Percentiles rank a stretch among this genome's conserved stretches.
These are phyloP conservation scores for Microplitis manilae DNA, from an alignment of 2,888 invertebrate genomes.

Conservation along the genomic window DNA sequence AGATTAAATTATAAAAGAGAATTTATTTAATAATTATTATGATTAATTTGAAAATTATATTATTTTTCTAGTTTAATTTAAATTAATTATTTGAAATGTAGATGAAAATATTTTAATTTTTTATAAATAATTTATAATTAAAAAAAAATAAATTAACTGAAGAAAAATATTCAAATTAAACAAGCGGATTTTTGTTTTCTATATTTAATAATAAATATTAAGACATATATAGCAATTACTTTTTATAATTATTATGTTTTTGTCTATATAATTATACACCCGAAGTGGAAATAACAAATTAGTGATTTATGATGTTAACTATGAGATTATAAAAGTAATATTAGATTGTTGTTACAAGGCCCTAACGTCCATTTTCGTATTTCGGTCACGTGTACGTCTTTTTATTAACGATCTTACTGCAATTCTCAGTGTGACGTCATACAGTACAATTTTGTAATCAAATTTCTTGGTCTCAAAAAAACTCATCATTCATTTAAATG, in stretches of 20 bases:
- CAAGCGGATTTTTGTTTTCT: too few species aligned
- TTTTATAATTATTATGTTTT: not conserved
- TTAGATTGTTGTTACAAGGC: conserved; percentile 6
- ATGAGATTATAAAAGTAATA: not conserved
- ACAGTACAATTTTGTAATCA: conserved; percentile 47
- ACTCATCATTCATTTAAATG: too few species aligned
- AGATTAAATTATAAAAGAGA: not conserved
- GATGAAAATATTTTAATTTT: too few species aligned
- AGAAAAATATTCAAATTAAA: too few species aligned
- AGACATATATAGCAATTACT: too few species aligned
- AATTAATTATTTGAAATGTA: not conserved
- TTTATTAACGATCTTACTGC: conserved; percentile 27
- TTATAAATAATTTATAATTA: too few species aligned
- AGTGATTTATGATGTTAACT: not conserved
- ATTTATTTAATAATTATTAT: not conserved
- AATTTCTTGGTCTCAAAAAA: not conserved
- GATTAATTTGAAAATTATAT: not conserved
- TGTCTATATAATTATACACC: not conserved
- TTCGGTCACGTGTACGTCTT: conserved; percentile 22
- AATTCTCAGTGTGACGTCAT: conserved; percentile 63
- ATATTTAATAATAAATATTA: too few species aligned
- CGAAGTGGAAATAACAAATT: not conserved
- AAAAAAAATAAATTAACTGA: too few species aligned
- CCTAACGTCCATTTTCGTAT: conserved; percentile 16
- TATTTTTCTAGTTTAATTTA: too few species aligned